Evolutionary conservation across 2,797 vertebrate species (phyloP), one percentile per base, ranked within the genome.

Genomic region (Rachycentron canadum): DNA sequence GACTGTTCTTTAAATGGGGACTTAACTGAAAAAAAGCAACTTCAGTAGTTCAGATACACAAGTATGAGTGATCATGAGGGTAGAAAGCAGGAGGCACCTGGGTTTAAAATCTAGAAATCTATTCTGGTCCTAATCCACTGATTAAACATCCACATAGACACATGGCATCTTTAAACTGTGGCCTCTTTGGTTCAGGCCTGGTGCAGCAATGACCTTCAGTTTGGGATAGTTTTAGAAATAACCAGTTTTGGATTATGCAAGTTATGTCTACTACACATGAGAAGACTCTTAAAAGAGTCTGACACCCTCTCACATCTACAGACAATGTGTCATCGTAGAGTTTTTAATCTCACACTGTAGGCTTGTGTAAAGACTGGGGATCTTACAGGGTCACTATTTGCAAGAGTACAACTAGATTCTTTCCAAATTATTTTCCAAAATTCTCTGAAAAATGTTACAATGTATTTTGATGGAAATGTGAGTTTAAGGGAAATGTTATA

Each of bases 1-100:
- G 9, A 50, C 57, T 50, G 66, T 55, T 34, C 50, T 59, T 55
- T 34, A 50, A 76, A 78, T 67, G 23, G 13, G 59, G 40, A 69
- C 5, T 55, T 21, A 3, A 40, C 16, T 52, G 19, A 53, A 52
- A n/a, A 41, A 26, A 41, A 25, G 26, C 17, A 16, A 63, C 6
- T 32, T 67, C 3, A 61, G 40, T 49, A 19, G n/a, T 45, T 76
- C 56, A 55, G 34, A 52, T 21, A 36, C 17, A 43, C 3, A 69
- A 45, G 76, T 66, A 45, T 58, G 12, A 82, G 53, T 59, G 76
- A 76, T 69, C 50, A 40, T 4, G 9, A 77, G 9, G 5, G 5
- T 21, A 50, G 5, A 21, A 36, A 21, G 58, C n/a, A 23, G 14
- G 7, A 23, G n/a, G 25, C 21, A 53, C 16, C 41, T 5, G 25